Evolutionary conservation across 2,113 vertebrate species (phyloP).

Genomic region (Clarias batrachus): DNA sequence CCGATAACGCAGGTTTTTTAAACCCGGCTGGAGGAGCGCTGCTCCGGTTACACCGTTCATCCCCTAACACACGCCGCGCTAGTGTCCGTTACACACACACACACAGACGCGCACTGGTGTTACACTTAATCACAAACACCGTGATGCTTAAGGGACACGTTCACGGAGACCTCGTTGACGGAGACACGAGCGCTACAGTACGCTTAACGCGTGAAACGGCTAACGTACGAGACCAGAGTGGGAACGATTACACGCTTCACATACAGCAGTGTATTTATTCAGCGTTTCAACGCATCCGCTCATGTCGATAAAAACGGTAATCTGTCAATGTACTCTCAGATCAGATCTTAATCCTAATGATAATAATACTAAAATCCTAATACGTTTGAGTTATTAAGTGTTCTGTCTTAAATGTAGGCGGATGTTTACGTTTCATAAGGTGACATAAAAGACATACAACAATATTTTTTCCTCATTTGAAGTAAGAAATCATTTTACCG

Average conservation of each 20-base stretch:
- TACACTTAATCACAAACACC: slow-evolving; percentile 55
- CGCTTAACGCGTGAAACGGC: not conserved
- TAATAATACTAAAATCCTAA: too few species aligned
- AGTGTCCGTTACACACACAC: slow-evolving; percentile 13
- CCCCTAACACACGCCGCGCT: slow-evolving; percentile 7
- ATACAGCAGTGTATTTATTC: too few species aligned
- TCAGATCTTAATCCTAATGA: too few species aligned
- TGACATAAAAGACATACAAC: too few species aligned
- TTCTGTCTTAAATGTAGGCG: not conserved
- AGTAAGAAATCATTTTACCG: not conserved
- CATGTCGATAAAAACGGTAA: too few species aligned
- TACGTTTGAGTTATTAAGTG: too few species aligned
- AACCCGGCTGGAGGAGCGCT: slow-evolving; percentile 54
- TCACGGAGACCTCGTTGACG: not conserved
- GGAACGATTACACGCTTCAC: too few species aligned
- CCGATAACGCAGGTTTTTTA: slow-evolving; percentile 48
- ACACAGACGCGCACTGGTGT: slow-evolving; percentile 19
- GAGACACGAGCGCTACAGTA: not conserved
- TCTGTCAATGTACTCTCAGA: too few species aligned
- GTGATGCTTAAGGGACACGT: slow-evolving; percentile 39
- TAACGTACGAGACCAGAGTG: too few species aligned
- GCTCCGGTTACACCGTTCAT: slow-evolving; percentile 10
- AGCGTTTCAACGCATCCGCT: too few species aligned
- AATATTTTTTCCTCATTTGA: too few species aligned
- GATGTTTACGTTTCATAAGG: not conserved